These are phyloP conservation scores for Aepyceros melampus DNA, from an alignment of 2,113 vertebrate species.

Conservation along the genomic window DNA sequence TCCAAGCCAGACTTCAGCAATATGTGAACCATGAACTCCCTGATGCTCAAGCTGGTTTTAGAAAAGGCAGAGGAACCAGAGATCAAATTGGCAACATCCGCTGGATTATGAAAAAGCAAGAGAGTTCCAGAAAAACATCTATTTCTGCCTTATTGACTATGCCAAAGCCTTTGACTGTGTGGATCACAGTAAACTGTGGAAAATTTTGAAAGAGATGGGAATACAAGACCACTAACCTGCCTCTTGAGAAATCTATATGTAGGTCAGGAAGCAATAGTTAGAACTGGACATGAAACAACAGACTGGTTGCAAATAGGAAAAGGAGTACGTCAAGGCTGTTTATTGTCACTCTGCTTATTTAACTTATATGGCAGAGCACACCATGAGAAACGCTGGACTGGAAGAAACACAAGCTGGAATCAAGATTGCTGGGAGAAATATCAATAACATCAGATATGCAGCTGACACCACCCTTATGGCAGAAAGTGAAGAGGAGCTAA, in stretches of 20 bases:
- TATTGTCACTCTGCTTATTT: neutral
- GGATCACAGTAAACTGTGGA: neutral
- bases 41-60: neutral
- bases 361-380: neutral
- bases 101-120: neutral
- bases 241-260: neutral
- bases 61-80: neutral
- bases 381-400: neutral
- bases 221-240: neutral
- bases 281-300: neutral
- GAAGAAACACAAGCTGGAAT: neutral
- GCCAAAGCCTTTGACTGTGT: neutral
- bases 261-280: neutral
- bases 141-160: neutral
- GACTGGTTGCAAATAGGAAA: neutral
- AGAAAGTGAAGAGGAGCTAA: too few species aligned
- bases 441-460: too few species aligned
- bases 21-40: fast-evolving
- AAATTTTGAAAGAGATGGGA: neutral
- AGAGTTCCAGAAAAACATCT: neutral
- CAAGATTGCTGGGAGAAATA: fast-evolving
- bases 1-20: neutral
- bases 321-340: neutral
- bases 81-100: neutral
- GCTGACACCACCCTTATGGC: too few species aligned